Conservation (phyloP, 2,113 vertebrate genomes). For the Glaucidium brasilianum region DNA sequence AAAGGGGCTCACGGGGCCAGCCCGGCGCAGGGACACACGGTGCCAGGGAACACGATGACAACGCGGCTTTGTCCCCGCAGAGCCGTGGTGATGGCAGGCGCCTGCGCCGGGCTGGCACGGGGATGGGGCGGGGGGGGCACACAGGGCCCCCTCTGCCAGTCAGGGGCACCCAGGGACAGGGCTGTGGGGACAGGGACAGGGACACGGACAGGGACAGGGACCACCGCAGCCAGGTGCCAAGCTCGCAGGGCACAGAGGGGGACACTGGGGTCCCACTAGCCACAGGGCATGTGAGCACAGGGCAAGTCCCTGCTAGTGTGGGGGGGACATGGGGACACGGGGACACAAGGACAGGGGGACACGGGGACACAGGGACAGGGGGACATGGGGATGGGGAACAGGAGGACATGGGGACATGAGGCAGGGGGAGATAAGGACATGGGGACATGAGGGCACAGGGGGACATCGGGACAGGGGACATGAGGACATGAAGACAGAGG, state of each 20-base stretch:
- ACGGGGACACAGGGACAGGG: background rate
- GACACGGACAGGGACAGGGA: background rate
- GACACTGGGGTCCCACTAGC: background rate
- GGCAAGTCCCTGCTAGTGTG: background rate
- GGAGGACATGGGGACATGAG: no score
- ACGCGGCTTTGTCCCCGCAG: background rate
- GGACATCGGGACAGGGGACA: no score
- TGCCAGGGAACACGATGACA: background rate
- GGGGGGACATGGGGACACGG: no score
- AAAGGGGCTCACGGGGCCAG: background rate
- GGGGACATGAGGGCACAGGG: no score
- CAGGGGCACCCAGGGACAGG: background rate
- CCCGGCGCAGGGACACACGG: background rate
- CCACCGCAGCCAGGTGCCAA: background rate
- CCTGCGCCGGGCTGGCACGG: background rate
- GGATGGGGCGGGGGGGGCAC: background rate
- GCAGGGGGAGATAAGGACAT: no score
- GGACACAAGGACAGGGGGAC: background rate
- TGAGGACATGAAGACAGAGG: no score
- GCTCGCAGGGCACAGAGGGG: background rate
- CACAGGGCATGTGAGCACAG: accelerated
- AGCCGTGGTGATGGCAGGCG: background rate
- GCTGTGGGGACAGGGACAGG: background rate
- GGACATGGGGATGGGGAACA: no score
- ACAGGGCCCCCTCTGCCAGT: background rate